These are phyloP conservation scores for Parambassis ranga DNA, from an alignment of 2,797 vertebrate species.

Conservation along the genomic window DNA sequence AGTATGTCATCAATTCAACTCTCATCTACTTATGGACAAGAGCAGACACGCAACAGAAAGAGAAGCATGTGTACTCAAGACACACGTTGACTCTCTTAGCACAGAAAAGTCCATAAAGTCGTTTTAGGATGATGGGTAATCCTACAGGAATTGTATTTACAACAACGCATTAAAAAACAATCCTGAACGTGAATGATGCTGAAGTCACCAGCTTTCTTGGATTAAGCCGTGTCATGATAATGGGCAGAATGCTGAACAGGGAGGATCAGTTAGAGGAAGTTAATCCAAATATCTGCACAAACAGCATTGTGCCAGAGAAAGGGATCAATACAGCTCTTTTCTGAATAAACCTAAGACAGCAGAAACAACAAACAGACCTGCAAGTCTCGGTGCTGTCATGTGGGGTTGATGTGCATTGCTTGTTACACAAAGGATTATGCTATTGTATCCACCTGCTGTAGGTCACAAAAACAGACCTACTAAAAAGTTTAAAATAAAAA, in stretches of 20 bases:
- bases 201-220: not conserved
- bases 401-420: not conserved
- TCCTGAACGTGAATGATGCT: not conserved
- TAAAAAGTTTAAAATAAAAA: not conserved
- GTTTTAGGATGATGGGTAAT: too few species aligned
- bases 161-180: too few species aligned
- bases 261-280: conserved; percentile 30
- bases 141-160: too few species aligned
- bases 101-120: not conserved
- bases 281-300: conserved; percentile 51
- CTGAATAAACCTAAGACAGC: conserved; percentile 2
- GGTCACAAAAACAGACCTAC: not conserved
- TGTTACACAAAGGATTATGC: not conserved
- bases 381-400: not conserved
- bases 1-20: conserved; percentile 41
- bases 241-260: conserved; percentile 33
- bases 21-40: conserved; percentile 46
- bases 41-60: conserved; percentile 49
- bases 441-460: not conserved
- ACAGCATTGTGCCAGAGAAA: conserved; percentile 22
- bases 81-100: not conserved
- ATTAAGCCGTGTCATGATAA: conserved; percentile 24
- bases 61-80: not conserved
- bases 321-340: conserved; percentile 40
- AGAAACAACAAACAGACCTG: not conserved